Base-by-base conservation (phyloP, 2,888 invertebrate genomes). In the Acleris cristana region DNA sequence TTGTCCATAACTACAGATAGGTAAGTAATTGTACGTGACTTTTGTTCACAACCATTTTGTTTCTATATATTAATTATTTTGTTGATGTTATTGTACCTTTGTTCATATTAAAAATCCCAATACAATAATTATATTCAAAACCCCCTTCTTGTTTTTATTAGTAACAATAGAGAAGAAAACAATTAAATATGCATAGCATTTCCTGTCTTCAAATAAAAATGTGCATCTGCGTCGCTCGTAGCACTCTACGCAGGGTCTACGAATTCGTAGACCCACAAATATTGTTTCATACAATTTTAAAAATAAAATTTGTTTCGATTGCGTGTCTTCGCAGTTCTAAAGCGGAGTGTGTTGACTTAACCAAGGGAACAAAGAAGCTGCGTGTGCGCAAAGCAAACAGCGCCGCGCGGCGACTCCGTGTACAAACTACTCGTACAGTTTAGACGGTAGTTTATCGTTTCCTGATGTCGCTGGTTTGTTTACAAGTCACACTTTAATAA, bases 301-400 rank as follows among this genome's bases (percentile, higher is more conserved):
- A 30, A 23, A 48, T 19, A 23, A 18, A 10, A n/a, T 44, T 6
- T 14, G 34, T n/a, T 2, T 53, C 34, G 18, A 58, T 45, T 58
- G 57, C 67, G 40, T 49, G 23, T 60, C 59, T n/a, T 72, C 68
- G 60, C 70, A 76, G 74, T 80, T 77, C 78, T 64, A 75, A 76
- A 58, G 69, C 71, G 69, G 73, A 63, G 21, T 71, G 69, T 86
- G 79, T 88, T 88, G 83, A 88, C 81, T 84, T 73, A 79, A 80
- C 78, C 78, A 77, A 78, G 79, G 81, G 81, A 86, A 87, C 85
- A 85, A 86, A 86, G 81, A 80, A 82, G 79, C 73, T 77, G 76
- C 76, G 80, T 74, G 74, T 70, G 72, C 73, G 72, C 72, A 61
- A 18, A 65, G 72, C 74, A 72, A 73, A 73, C 70, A 72, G 60